These are phyloP conservation scores for Caenorhabditis sp. DNA, from an alignment of 2,888 invertebrate genomes.

Conservation along the genomic window DNA sequence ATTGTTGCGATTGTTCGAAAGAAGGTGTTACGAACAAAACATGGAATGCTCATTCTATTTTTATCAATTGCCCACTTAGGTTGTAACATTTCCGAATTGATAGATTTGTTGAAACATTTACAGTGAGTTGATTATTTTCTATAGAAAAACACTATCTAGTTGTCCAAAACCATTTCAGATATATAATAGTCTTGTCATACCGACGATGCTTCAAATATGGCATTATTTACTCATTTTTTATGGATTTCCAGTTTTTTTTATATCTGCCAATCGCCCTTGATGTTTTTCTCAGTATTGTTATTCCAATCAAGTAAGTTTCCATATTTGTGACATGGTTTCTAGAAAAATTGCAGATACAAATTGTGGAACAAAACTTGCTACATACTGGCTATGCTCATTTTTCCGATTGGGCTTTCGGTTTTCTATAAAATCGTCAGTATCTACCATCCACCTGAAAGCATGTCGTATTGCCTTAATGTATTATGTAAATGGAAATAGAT, in stretches of 20 bases:
- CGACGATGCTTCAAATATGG: slow-evolving; percentile 23
- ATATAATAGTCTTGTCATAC: no score
- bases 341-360: no score
- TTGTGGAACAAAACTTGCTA: no score
- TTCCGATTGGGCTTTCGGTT: no score
- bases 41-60: slow-evolving; percentile 29
- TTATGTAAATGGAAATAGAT: no score
- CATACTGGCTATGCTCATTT: no score
- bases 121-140: background rate
- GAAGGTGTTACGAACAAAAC: slow-evolving; percentile 31
- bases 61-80: slow-evolving; percentile 20
- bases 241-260: slow-evolving; percentile 29
- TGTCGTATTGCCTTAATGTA: no score
- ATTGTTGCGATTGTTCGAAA: slow-evolving; percentile 28
- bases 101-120: background rate
- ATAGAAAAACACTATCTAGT: no score
- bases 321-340: no score
- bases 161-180: no score
- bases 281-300: slow-evolving; percentile 27
- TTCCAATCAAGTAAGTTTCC: background rate
- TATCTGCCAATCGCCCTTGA: slow-evolving; percentile 24
- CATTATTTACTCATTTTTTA: slow-evolving; percentile 15
- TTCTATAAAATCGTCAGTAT: no score
- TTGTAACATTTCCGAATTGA: slow-evolving; percentile 27
- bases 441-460: no score